phyloP scores from a whole-genome alignment of 2,888 invertebrate species.

The Protula sp. region DNA sequence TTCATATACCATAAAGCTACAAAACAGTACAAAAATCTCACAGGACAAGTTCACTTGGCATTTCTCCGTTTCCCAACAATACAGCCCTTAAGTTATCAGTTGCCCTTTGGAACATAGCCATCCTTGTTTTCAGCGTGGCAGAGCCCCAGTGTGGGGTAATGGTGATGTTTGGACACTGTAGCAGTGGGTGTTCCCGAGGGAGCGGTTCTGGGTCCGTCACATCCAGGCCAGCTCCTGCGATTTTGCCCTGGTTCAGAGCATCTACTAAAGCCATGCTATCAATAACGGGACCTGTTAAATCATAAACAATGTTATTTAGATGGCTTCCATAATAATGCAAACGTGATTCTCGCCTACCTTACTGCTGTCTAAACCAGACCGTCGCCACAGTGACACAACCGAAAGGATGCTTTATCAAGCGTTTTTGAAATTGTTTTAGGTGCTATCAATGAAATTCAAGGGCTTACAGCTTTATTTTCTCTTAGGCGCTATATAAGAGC shows the following conservation, averaged over 20 bases:
- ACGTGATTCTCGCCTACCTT: no score
- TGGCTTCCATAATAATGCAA: no score
- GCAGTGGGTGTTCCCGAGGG: conserved; percentile 70
- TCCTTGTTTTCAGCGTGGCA: not conserved
- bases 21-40: no score
- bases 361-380: no score
- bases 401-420: no score
- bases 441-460: no score
- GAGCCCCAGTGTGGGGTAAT: not conserved
- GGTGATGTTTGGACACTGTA: conserved; percentile 39
- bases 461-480: no score
- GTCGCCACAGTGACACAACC: no score
- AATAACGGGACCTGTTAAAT: not conserved
- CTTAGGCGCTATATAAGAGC: no score
- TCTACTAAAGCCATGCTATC: not conserved
- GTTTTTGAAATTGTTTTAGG: no score
- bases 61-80: not conserved
- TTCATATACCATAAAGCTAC: no score
- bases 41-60: not conserved
- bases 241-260: conserved; percentile 62
- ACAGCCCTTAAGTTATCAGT: not conserved
- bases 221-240: conserved; percentile 82
- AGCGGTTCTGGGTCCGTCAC: conserved; percentile 88
- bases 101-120: not conserved
- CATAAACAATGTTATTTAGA: no score